Conservation (phyloP, 2,113 vertebrate genomes). For the Nibea coibor region DNA sequence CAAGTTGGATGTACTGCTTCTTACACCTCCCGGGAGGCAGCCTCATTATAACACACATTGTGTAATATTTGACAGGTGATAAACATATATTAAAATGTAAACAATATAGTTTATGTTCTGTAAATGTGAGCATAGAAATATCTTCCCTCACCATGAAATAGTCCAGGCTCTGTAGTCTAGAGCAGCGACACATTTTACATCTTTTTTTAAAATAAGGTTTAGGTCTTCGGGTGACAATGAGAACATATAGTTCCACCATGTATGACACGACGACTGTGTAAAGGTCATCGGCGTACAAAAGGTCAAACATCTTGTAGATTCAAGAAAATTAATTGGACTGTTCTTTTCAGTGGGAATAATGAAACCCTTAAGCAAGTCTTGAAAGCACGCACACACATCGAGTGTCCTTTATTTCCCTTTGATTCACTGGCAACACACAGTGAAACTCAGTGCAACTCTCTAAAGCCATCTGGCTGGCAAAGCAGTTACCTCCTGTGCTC, state of each 20-base stretch:
- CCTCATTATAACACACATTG: neutral
- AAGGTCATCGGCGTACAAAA: neutral
- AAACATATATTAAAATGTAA: neutral
- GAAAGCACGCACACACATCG: neutral
- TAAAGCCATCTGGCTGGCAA: constrained; percentile 2
- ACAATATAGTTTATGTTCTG: neutral
- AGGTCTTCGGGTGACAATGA: neutral
- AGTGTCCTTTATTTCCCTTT: neutral
- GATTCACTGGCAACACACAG: neutral
- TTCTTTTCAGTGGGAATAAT: neutral
- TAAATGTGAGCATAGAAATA: neutral
- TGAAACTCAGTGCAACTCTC: neutral
- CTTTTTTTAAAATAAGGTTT: neutral
- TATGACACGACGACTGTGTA: neutral
- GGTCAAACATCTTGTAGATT: neutral
- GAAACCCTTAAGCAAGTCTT: neutral
- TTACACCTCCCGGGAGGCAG: too few relatives aligned
- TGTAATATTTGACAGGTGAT: neutral
- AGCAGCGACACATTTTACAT: neutral
- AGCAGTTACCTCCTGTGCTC: neutral
- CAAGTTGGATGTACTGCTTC: too few relatives aligned
- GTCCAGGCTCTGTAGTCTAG: neutral
- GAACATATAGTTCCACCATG: neutral
- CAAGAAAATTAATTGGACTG: neutral
- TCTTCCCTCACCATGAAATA: neutral